Evolutionary conservation across 2,888 invertebrate species (phyloP), one percentile per base, ranked within the genome.

Genomic region (Alentia gelatinosa): DNA sequence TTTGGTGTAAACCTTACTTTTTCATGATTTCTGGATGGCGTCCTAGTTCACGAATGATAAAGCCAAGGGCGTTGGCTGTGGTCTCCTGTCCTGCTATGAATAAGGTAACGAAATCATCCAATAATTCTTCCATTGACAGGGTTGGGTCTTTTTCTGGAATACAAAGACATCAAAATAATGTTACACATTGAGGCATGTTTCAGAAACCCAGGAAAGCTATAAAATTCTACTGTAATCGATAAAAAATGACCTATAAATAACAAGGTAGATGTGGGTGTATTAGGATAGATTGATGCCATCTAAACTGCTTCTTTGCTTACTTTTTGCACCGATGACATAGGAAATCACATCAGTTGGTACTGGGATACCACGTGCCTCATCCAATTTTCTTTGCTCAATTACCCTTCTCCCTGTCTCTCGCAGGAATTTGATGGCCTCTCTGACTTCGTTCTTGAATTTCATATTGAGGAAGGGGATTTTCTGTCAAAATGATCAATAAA

Each of bases 61-160:
- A 93, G 39, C 88, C 79, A 23, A 92, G 33, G 15, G 89, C 91
- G 56, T 90, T 93, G 19, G 93, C 92, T 35, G 92, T 92, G 39
- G 93, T 93, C 83, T 93, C 93, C 79, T 93, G 93, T 15, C 93
- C 92, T 84, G 89, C 92, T n/a, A 92, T 92, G 75, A 92, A 92
- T 40, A 92, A 90, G 23, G 92, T 92, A 3, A 92, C 63, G 74
- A 92, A 91, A 33, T 92, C 90, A 68, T 92, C 92, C 15, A 92
- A 50, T 56, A 92, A 12, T 30, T 68, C 68, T 26, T 68, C 68
- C 26, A 15, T 26, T 5, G 26, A 12, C 68, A 68, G 1, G 26
- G 30, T 30, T 26, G 68, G 68, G 26, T 68, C 68, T 3, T 26
- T 68, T 30, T 68, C 68, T 68, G 30, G n/a, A 63, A 63, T n/a